phyloP scores from a whole-genome alignment of 2,888 invertebrate genomes.

The Caenorhabditis auriculariae region DNA sequence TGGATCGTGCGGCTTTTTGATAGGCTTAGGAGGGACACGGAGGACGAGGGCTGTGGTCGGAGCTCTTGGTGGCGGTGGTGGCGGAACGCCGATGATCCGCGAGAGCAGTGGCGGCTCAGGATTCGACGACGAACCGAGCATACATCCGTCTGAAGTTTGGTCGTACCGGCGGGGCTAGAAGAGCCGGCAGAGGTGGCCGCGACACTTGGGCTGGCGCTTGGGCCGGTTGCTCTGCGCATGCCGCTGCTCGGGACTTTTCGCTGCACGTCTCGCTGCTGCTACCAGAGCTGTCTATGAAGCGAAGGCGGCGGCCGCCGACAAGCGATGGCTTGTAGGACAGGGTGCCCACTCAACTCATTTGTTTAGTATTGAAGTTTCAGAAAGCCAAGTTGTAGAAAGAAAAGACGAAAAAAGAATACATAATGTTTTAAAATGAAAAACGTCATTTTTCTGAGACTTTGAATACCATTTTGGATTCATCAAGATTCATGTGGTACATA shows the following conservation, averaged over 20 bases:
- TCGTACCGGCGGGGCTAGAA: slow-evolving; percentile 1
- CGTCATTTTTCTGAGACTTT: too few species aligned
- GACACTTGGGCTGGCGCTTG: neutral
- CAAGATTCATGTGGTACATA: too few species aligned
- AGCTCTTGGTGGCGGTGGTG: slow-evolving; percentile 43
- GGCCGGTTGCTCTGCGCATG: neutral
- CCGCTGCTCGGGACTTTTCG: neutral
- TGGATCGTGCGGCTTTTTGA: slow-evolving; percentile 24
- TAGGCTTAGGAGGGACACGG: slow-evolving; percentile 20
- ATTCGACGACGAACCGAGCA: slow-evolving; percentile 36
- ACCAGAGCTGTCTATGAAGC: slow-evolving; percentile 29
- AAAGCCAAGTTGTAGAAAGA: too few species aligned
- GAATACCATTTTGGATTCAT: too few species aligned
- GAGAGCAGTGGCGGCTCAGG: slow-evolving; percentile 48
- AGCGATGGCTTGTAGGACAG: slow-evolving; percentile 28
- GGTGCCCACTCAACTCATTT: too few species aligned
- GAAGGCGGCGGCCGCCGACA: slow-evolving; percentile 23
- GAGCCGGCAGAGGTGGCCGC: slow-evolving; percentile 3
- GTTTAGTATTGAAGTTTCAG: too few species aligned
- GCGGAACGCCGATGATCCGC: slow-evolving; percentile 47
- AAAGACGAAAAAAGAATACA: too few species aligned
- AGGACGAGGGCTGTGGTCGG: slow-evolving; percentile 38
- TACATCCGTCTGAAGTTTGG: slow-evolving; percentile 42
- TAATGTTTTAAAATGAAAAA: too few species aligned
- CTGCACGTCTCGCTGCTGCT: slow-evolving; percentile 25